Conservation (phyloP, 2,797 vertebrate genomes). For the Chaetophractus vellerosus region DNA sequence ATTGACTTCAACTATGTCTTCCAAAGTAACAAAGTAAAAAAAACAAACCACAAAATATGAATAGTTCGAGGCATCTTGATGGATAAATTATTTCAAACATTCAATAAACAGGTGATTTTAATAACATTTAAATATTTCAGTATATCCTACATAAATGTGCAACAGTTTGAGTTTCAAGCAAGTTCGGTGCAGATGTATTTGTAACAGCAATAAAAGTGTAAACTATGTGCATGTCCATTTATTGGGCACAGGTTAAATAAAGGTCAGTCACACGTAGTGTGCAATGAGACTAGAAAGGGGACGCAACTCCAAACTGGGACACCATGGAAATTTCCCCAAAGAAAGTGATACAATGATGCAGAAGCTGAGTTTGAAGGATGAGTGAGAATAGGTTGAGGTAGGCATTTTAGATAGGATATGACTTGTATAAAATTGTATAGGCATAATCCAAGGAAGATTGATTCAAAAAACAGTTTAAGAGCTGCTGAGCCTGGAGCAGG, state of each 20-base stretch:
- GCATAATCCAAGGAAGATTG: neutral
- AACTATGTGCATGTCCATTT: neutral
- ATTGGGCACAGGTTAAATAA: neutral
- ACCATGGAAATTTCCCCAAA: neutral
- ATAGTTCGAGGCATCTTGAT: neutral
- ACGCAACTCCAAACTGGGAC: neutral
- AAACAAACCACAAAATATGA: neutral
- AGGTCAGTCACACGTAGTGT: neutral
- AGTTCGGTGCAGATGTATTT: neutral
- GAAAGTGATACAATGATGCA: neutral
- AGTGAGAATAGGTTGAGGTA: neutral
- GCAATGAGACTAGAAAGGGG: neutral
- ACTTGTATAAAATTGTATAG: neutral
- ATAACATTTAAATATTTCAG: neutral
- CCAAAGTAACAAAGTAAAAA: neutral
- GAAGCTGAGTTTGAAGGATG: neutral
- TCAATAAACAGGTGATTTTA: constrained; percentile 7
- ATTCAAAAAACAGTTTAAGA: neutral
- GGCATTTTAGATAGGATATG: neutral
- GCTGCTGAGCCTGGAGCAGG: neutral
- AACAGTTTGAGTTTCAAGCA: neutral
- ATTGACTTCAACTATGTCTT: neutral
- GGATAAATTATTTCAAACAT: neutral
- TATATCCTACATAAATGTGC: neutral
- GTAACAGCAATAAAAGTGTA: neutral